Conservation (phyloP, 2,797 vertebrate genomes). For the Geotrypetes seraphini region DNA sequence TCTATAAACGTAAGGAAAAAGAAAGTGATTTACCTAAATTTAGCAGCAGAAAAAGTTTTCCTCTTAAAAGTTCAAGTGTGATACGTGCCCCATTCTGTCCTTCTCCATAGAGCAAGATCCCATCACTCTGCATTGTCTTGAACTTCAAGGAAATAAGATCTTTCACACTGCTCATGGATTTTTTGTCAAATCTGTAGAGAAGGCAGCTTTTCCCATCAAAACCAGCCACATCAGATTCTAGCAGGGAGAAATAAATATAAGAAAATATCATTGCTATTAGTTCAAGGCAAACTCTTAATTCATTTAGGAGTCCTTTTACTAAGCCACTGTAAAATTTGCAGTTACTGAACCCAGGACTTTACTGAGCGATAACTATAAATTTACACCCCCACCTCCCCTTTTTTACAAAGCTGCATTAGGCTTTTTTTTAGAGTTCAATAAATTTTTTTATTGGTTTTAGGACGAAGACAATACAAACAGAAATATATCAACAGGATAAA, state of each 20-base stretch:
- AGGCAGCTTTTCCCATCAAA: slow-evolving; percentile 77
- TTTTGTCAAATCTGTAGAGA: slow-evolving; percentile 63
- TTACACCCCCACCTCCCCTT: too few species aligned
- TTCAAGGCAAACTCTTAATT: too few species aligned
- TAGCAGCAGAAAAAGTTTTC: slow-evolving; percentile 70
- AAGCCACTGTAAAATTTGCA: too few species aligned
- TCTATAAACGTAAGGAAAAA: too few species aligned
- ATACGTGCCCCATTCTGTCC: slow-evolving; percentile 62
- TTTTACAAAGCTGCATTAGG: too few species aligned
- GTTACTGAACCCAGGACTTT: too few species aligned
- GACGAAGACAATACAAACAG: too few species aligned
- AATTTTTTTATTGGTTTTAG: too few species aligned
- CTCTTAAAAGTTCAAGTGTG: slow-evolving; percentile 67
- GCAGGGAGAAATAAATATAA: slow-evolving; percentile 29
- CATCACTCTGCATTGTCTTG: slow-evolving; percentile 76
- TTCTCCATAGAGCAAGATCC: slow-evolving; percentile 67
- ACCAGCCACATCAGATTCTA: slow-evolving; percentile 76
- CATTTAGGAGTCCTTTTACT: too few species aligned
- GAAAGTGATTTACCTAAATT: slow-evolving; percentile 75
- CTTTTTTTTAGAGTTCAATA: too few species aligned
- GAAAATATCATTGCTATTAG: slow-evolving; percentile 10
- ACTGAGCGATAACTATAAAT: too few species aligned
- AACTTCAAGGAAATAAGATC: slow-evolving; percentile 78
- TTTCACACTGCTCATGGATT: slow-evolving; percentile 43
- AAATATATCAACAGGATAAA: too few species aligned